A percentile compares a stretch with the other conserved stretches of the same genome.
Evolutionary conservation across 1,140 invertebrate genomes (phyloP).

Genomic region (Anastatus disparis): DNA sequence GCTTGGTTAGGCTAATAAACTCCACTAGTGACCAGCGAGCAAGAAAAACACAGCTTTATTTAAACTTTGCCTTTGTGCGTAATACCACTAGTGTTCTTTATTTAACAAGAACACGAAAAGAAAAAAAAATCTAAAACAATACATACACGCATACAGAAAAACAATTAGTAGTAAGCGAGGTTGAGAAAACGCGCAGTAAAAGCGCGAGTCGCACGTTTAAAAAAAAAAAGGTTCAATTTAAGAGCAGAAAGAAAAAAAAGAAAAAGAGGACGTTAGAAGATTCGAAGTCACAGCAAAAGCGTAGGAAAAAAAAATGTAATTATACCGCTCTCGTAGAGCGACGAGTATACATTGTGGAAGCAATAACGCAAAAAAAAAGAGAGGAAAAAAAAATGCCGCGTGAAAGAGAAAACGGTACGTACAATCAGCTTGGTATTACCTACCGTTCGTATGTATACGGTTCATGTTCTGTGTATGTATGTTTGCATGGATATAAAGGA

Average conservation of each 20-base stretch:
- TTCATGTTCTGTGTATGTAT: too few species aligned
- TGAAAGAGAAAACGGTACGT: background rate
- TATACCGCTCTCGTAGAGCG: slow-evolving; percentile 1
- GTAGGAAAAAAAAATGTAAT: slow-evolving; percentile 23
- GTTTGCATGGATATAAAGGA: background rate
- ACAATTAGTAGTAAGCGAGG: background rate
- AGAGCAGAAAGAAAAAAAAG: background rate
- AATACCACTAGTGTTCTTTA: background rate
- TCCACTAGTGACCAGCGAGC: background rate
- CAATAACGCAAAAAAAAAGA: slow-evolving; percentile 12
- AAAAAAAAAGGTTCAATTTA: background rate
- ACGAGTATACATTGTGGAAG: background rate
- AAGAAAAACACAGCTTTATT: background rate
- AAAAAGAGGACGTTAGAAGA: background rate
- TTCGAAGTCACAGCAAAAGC: background rate
- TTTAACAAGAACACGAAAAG: background rate
- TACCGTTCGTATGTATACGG: too few species aligned
- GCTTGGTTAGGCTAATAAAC: background rate
- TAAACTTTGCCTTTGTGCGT: background rate
- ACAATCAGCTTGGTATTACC: too few species aligned
- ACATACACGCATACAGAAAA: background rate
- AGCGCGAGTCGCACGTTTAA: background rate
- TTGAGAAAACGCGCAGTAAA: background rate
- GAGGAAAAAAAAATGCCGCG: background rate
- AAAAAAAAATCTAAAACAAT: background rate